phyloP scores from a whole-genome alignment of 2,797 vertebrate genomes.

The Cebuella pygmaea region DNA sequence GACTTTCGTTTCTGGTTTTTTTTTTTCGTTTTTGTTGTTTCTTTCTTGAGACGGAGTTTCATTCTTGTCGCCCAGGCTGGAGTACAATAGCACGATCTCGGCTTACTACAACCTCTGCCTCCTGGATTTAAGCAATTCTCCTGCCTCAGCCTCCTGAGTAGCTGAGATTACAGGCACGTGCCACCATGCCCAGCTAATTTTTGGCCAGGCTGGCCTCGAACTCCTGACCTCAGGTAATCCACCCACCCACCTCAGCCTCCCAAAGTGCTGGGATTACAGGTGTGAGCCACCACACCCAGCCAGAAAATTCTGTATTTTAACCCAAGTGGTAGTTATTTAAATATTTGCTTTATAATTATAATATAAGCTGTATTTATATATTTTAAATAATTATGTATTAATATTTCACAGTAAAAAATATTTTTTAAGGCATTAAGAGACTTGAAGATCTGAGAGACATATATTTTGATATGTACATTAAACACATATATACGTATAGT shows the following conservation, averaged over 20 bases:
- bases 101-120: neutral
- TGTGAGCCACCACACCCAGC: no score
- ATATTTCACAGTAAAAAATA: conserved; percentile 33
- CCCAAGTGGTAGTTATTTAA: neutral
- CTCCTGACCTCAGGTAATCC: no score
- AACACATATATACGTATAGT: neutral
- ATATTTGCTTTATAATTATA: conserved; percentile 26
- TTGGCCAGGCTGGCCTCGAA: no score
- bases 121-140: no score
- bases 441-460: neutral
- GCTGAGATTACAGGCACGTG: no score
- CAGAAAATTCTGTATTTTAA: conserved; percentile 3
- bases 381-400: neutral
- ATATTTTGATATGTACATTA: conserved; percentile 27
- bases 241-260: no score
- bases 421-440: neutral
- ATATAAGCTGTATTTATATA: neutral
- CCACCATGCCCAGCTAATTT: no score
- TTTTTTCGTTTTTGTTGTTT: neutral
- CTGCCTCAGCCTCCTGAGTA: no score
- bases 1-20: neutral
- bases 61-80: neutral
- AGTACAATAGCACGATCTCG: neutral
- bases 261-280: no score
- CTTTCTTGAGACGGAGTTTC: neutral